Base-by-base conservation (phyloP, 64 coral and sea anemone genomes). In the Hydrozoanthus tunicans region DNA sequence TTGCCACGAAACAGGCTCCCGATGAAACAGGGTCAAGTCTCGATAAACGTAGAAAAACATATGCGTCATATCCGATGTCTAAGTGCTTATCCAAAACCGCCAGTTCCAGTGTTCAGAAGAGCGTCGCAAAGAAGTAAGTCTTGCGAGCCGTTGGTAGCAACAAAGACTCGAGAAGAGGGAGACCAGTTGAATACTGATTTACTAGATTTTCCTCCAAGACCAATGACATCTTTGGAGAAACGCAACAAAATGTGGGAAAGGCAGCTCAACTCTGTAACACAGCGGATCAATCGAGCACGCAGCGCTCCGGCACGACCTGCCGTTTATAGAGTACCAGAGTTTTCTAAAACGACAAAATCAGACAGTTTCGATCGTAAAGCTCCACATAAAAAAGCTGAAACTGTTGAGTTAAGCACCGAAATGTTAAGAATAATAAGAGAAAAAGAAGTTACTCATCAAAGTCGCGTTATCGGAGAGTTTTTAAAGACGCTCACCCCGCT, bases 201-300 rank as follows among this genome's bases (percentile, higher is more conserved):
- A 10, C 5, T 76, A 53, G 78, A 90, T 55, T 9, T 92, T 17
- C 77, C 91, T 9, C 92, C 95, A 51, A 80, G 95, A 72, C 95
- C 95, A 4, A 94, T 97, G 90, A 97, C 95, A 55, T 93, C 95
- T 57, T 74, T 97, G 79, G 90, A 97, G n/a, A 97, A 90, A 56
- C 68, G 95, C 14, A 97, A 94, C 53, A 94, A 77, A 70, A 56
- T 97, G 55, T 97, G 95, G 95, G 95, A 97, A 53, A 94, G 80
- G 56, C 92, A 97, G 17, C 43, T 97, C 2, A 90, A 84, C 27
- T 89, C 82, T 9, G 90, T 97, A 11, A 97, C 95, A 55, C 95
- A 97, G 58, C 77, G 92, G 53, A 83, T 97, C 4, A 94, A 97
- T 51, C 81, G 95, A 53, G 92, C 95, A 4, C 82, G 95, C 0